Evolutionary conservation across 2,797 vertebrate genomes (phyloP), one percentile per base, ranked within the genome.

Genomic region (Vespertilio murinus): DNA sequence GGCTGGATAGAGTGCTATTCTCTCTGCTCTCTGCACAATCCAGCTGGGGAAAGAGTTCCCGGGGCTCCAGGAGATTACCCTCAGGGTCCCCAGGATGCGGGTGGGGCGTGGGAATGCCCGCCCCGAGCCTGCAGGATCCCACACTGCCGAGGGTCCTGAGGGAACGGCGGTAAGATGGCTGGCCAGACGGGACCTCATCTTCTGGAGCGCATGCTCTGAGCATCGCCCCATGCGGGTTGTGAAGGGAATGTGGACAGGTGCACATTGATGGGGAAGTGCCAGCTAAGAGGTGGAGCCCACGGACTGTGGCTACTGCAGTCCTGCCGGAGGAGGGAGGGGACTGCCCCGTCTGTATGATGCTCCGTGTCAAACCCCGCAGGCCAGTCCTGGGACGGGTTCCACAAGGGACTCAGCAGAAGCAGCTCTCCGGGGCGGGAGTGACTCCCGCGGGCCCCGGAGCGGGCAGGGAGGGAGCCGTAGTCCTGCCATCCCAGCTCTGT

Each of bases 371-470:
- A 77, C 23, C 18, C 0, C 14, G 49, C 14, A 23, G 70, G 33
- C 45, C 28, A 6, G 20, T 22, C 28, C 49, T 17, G 22, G 56
- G 42, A 20, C 1, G 7, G 70, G 67, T 2, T 35, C 23, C 4
- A 0, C 6, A 25, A 64, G 42, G 40, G 56, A 77, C 56, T 69
- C 23, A 47, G 4, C n/a, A 75, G 78, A 38, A 47, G 73, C 30
- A n/a, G 33, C 67, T 49, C 35, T 61, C 0, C 33, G 22, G 20
- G 1, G 2, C 5, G 22, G n/a, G 25, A 74, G 8, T 0, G 20
- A 47, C 1, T 20, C 56, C 0, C 12, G 54, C 52, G 23, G 65
- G 80, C 6, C 22, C 81, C 13, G 23, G 35, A 25, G 12, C 8
- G 0, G 47, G 61, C 5, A 67, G 59, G 42, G 40, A 1, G 1